Percentiles rank a stretch among this genome's conserved stretches.
Evolutionary conservation across 2,113 vertebrate genomes (phyloP).

Genomic region (Thinocorus orbignyianus): DNA sequence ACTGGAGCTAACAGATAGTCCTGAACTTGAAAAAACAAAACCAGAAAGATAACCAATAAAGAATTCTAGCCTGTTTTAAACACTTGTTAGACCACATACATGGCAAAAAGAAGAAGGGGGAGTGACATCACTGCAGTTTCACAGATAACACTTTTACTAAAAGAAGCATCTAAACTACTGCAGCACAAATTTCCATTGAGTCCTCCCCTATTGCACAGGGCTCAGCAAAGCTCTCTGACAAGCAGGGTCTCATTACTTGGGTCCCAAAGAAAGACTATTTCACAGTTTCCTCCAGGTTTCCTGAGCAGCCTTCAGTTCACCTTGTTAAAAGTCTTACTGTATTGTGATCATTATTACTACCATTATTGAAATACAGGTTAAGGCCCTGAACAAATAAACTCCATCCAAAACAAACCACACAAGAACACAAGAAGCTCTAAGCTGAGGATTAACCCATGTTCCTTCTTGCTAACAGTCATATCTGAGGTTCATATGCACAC

Average conservation of each 20-base stretch:
- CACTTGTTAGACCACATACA: not conserved
- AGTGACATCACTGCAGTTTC: not conserved
- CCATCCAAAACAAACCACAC: rapidly evolving
- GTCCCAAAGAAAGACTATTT: not conserved
- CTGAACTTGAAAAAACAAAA: not conserved
- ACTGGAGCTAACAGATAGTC: not conserved
- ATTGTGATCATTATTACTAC: not conserved
- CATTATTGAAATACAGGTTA: not conserved
- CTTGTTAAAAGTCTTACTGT: not conserved
- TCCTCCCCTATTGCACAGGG: not conserved
- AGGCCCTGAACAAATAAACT: not conserved
- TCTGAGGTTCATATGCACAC: not conserved
- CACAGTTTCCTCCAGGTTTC: not conserved
- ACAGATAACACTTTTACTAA: not conserved
- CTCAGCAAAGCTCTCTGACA: not conserved
- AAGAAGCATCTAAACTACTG: not conserved
- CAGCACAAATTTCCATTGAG: not conserved
- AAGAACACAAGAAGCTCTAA: not conserved
- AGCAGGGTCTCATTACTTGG: not conserved
- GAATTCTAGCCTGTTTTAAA: not conserved
- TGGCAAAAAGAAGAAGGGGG: not conserved
- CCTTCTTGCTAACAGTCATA: not conserved
- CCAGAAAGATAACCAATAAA: not conserved
- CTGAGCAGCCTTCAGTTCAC: not conserved
- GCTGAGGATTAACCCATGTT: not conserved